Evolutionary conservation across 2,888 invertebrate genomes (phyloP), one percentile per base, ranked within the genome.

Genomic region (Ochropleura plecta): DNA sequence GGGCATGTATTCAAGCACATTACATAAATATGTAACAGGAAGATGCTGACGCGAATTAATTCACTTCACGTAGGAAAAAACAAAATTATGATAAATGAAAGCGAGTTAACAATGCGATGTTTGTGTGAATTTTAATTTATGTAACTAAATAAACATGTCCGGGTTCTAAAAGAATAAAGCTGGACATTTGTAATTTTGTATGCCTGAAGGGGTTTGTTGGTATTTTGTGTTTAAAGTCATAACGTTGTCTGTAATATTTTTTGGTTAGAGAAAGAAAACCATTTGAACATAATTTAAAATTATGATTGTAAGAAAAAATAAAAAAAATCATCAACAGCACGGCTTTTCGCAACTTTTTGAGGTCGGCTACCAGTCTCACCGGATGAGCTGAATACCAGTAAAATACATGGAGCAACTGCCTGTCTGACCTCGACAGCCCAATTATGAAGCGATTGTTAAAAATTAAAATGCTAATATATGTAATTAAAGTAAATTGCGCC

Each of bases 21-120:
- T 82, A 84, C 73, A 86, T 86, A 76, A 84, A 86, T 86, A 86
- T 86, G 82, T 78, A 84, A 76, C 80, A 84, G 85, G 85, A 86
- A 84, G 85, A 83, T 71, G 85, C 75, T 82, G 85, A 84, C 76
- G 53, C 53, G 63, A 84, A 86, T 86, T 86, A 84, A 86, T 86
- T 86, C 82, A 68, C 69, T 75, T 65, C 59, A 78, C 53, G 51
- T 57, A 57, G 69, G 68, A 84, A 85, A 82, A 82, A 86, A 78
- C 65, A 62, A 78, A 84, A 82, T 82, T 82, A 79, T 77, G 76
- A 84, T 84, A 77, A 85, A 84, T 84, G 73, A 78, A 75, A 68
- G 55, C 42, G 51, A 75, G 70, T 67, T 77, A 78, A 78, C 74
- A 78, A 76, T 65, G 76, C 76, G 40, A 80, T 77, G 76, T 84